Base-by-base conservation (phyloP, 2,888 invertebrate species). In the Agelastica alni region DNA sequence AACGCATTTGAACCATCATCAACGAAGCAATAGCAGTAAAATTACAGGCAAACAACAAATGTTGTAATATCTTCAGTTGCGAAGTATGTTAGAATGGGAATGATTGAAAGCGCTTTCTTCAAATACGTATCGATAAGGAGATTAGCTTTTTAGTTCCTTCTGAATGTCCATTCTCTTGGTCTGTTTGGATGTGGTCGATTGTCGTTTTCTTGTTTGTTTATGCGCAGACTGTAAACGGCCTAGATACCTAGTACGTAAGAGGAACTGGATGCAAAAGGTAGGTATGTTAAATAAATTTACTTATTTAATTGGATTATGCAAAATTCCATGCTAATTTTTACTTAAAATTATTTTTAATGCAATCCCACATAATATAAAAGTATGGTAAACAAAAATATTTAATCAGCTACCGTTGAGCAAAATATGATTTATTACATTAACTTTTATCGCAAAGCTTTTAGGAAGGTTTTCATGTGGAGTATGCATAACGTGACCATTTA, bases 91-190 rank as follows among this genome's bases (percentile, higher is more conserved):
- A 37, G 37, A 37, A n/a, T 37, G 18, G 17, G 17, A 37, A 12
- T n/a, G 3, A 18, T 9, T 14, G 3, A 6, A 2, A 3, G 2
- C 16, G 3, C 34, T 16, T 34, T 34, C 34, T 7, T 13, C 34
- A 34, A 34, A 34, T 16, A 1, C 13, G n/a, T n/a, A n/a, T n/a
- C n/a, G n/a, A n/a, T n/a, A n/a, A n/a, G n/a, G n/a, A n/a, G n/a
- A n/a, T n/a, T n/a, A n/a, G n/a, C n/a, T n/a, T 31, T 41, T 42
- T 45, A 45, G 32, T 34, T 49, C 49, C 42, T 42, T 34, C 42
- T 49, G 34, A 42, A 49, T 42, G 42, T 49, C 42, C 49, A 41
- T 31, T 34, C n/a, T 10, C 4, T 16, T 30, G 18, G 3, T 9
- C 3, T 12, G 32, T 13, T 32, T 32, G 12, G 18, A 20, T 37